Conservation (phyloP, 2,113 vertebrate genomes). For the Pseudopodoces humilis region DNA sequence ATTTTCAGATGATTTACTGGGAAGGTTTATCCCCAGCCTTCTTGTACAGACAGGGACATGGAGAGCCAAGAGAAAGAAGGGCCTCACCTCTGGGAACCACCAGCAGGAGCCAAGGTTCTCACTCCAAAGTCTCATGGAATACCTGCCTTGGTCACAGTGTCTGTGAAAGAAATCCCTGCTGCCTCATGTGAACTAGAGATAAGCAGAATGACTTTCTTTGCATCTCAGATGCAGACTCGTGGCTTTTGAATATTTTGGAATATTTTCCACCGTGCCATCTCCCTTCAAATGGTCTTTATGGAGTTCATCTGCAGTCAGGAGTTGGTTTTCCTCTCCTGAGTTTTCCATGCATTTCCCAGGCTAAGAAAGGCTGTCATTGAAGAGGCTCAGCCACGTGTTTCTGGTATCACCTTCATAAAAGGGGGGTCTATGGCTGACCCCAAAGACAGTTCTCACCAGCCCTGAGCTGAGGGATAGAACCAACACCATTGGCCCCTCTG, state of each 20-base stretch:
- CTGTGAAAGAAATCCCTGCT: background rate
- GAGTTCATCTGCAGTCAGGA: background rate
- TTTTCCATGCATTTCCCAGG: background rate
- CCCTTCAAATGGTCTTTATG: background rate
- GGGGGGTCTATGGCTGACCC: background rate
- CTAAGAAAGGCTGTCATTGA: background rate
- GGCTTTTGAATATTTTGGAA: background rate
- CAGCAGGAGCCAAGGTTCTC: background rate
- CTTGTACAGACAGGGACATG: background rate
- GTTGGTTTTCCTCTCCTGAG: background rate
- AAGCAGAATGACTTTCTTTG: background rate
- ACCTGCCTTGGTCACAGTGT: background rate
- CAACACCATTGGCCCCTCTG: fast-evolving
- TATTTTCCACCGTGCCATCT: background rate
- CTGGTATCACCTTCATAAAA: background rate
- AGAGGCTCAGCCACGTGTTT: background rate
- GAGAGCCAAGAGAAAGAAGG: background rate
- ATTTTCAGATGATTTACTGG: background rate
- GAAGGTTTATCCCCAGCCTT: background rate
- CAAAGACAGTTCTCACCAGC: background rate
- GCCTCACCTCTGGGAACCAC: background rate
- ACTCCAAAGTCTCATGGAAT: background rate
- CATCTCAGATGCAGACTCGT: background rate
- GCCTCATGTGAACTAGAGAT: background rate
- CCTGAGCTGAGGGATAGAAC: background rate